A percentile compares a stretch with the other conserved stretches of the same genome.
These are phyloP conservation scores for Drosophila sp. DNA, from an alignment of 1,140 invertebrate genomes.

Conservation along the genomic window DNA sequence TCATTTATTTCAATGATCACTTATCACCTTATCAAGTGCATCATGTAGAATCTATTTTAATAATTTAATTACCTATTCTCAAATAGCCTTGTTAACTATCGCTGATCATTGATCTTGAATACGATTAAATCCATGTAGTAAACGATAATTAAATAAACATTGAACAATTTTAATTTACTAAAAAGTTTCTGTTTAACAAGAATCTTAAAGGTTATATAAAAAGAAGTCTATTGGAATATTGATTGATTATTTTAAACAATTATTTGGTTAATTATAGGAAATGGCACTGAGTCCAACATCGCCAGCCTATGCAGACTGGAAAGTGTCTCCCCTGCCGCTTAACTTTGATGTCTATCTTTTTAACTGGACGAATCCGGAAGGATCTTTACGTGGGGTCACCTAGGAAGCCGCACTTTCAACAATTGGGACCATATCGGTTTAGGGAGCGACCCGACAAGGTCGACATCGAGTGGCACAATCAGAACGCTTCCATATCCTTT, in stretches of 20 bases:
- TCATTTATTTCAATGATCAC: constrained; percentile 4
- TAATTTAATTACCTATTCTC: neutral
- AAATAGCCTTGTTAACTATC: constrained; percentile 5
- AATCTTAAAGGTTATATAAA: neutral
- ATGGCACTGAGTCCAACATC: constrained; percentile 87
- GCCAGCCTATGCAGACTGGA: constrained; percentile 88
- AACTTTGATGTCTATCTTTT: constrained; percentile 91
- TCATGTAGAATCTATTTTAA: neutral
- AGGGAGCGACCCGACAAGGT: constrained; percentile 90
- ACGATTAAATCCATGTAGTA: neutral
- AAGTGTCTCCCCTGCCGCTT: constrained; percentile 90
- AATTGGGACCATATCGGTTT: constrained; percentile 91
- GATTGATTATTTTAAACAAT: constrained; percentile 14
- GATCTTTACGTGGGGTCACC: constrained; percentile 85
- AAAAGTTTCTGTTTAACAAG: too few relatives aligned
- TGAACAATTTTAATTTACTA: too few relatives aligned
- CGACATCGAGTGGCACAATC: constrained; percentile 88
- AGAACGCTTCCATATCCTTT: constrained; percentile 94
- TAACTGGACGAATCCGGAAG: constrained; percentile 92
- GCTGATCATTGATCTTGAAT: neutral
- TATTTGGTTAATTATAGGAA: constrained; percentile 86
- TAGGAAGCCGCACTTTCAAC: constrained; percentile 88
- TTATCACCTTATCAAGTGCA: constrained; percentile 2
- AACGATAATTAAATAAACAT: neutral
- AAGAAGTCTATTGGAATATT: constrained; percentile 1